Evolutionary conservation across 2,113 vertebrate genomes (phyloP).

Genomic region (Pongo abelii): DNA sequence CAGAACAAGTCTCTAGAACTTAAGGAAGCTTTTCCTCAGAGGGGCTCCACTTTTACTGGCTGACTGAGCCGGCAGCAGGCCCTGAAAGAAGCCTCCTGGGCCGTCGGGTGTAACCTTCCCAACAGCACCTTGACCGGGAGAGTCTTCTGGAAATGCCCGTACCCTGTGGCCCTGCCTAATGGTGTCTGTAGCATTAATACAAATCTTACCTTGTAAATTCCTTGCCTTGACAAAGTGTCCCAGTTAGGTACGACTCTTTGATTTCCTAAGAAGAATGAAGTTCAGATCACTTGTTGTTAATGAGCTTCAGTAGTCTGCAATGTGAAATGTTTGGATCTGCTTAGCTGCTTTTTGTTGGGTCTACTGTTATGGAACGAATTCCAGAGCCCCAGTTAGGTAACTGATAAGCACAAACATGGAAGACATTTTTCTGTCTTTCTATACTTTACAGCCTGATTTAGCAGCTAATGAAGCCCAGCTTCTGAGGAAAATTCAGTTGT

Average conservation of each 20-base stretch:
- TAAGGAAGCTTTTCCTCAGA: background rate
- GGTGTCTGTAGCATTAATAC: too few species aligned
- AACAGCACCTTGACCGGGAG: background rate
- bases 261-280: background rate
- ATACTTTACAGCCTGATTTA: slow-evolving; percentile 90
- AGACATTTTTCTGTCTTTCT: background rate
- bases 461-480: slow-evolving; percentile 94
- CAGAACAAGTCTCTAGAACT: background rate
- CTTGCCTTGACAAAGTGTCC: background rate
- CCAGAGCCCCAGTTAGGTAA: background rate
- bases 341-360: rapidly evolving
- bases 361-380: background rate
- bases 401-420: background rate
- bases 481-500: slow-evolving; percentile 96
- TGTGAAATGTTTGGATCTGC: background rate
- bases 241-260: background rate
- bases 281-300: rapidly evolving
- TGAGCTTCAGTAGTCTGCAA: background rate
- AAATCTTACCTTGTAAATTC: background rate
- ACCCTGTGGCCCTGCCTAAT: background rate
- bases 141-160: background rate
- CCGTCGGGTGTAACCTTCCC: background rate
- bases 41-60: background rate
- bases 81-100: too few species aligned
- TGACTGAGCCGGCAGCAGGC: background rate